phyloP scores from a whole-genome alignment of 2,888 invertebrate genomes.

The Nomada lathburiana region DNA sequence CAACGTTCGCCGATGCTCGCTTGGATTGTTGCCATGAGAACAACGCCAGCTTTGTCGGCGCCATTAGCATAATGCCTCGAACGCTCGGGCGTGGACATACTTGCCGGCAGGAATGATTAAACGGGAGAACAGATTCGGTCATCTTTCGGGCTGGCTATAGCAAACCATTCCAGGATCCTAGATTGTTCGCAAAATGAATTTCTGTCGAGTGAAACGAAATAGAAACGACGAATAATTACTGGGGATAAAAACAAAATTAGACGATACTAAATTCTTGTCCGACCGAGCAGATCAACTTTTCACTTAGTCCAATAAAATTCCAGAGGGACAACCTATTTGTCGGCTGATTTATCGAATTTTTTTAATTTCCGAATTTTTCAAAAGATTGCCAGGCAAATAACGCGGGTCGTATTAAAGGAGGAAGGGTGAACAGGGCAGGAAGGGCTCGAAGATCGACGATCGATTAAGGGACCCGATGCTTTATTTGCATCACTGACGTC shows the following conservation, averaged over 20 bases:
- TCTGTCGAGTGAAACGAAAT: background rate
- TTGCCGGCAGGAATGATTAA: background rate
- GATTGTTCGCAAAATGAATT: no score
- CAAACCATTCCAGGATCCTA: no score
- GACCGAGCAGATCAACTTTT: no score
- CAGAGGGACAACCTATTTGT: background rate
- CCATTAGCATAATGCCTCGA: slow-evolving; percentile 4
- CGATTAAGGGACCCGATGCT: slow-evolving; percentile 64
- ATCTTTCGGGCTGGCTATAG: background rate
- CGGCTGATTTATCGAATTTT: background rate
- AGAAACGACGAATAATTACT: no score
- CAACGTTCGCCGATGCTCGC: slow-evolving; percentile 1
- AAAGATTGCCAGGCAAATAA: background rate
- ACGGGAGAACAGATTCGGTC: background rate
- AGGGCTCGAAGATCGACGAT: slow-evolving; percentile 44
- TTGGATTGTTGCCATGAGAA: slow-evolving; percentile 37
- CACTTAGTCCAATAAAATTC: no score
- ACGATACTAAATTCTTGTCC: no score
- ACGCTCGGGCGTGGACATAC: background rate
- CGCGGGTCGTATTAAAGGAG: background rate
- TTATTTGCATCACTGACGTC: slow-evolving; percentile 75
- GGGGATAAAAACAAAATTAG: no score
- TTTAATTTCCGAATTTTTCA: no score
- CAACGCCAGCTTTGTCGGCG: background rate
- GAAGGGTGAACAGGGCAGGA: background rate